Percentiles rank a stretch among this genome's conserved stretches.
Evolutionary conservation across 2,888 invertebrate genomes (phyloP).

Genomic region (Lasioglossum oenotherae): DNA sequence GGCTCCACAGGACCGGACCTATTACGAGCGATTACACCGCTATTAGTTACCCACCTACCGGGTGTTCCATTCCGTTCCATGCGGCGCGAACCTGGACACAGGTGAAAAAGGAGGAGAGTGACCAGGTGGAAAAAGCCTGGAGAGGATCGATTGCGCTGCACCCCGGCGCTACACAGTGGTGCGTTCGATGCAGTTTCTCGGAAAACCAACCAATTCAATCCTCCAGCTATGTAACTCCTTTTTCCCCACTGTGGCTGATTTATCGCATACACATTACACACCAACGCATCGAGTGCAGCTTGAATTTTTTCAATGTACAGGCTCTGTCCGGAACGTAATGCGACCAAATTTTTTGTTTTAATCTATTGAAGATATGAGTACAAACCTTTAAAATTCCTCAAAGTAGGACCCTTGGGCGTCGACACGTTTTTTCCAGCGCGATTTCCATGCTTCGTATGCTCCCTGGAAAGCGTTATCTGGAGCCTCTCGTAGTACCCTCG

Average conservation of each 20-base stretch:
- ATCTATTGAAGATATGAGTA: too few species aligned
- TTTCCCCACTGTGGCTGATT: neutral
- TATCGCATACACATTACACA: neutral
- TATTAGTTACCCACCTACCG: conserved; percentile 80
- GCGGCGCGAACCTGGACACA: conserved; percentile 59
- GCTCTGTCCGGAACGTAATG: too few species aligned
- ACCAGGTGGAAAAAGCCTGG: conserved; percentile 49
- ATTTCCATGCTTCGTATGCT: too few species aligned
- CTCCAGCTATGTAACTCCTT: neutral
- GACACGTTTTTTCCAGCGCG: too few species aligned
- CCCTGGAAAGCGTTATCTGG: too few species aligned
- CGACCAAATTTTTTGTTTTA: too few species aligned
- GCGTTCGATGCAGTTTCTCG: neutral
- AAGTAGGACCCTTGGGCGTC: too few species aligned
- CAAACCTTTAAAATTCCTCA: too few species aligned
- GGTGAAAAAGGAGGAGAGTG: conserved; percentile 58
- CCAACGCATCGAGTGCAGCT: too few species aligned
- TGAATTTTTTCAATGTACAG: too few species aligned
- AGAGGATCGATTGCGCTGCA: conserved; percentile 68
- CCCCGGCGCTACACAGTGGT: conserved; percentile 33
- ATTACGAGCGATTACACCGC: conserved; percentile 82
- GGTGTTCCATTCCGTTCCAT: conserved; percentile 73
- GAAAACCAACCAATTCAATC: neutral
- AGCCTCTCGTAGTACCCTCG: too few species aligned
- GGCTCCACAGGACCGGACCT: conserved; percentile 77